Conservation (phyloP, 2,888 invertebrate genomes). For the Macrophya annulata region DNA sequence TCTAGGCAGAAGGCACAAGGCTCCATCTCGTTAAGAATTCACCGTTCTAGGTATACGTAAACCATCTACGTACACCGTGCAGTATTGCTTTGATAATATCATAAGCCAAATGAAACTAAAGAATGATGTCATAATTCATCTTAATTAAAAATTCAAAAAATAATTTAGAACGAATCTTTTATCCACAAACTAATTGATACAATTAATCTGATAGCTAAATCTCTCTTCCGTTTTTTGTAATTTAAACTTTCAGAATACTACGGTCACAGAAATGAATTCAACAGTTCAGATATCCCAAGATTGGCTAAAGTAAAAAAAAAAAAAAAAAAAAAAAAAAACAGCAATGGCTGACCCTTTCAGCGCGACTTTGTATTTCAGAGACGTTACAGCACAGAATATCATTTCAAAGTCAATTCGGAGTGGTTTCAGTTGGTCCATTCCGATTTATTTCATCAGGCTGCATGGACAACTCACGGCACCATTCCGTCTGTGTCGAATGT, state of each 20-base stretch:
- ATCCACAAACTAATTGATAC: slow-evolving; percentile 21
- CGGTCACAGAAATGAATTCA: not conserved
- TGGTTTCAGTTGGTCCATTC: not conserved
- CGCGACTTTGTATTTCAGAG: slow-evolving; percentile 19
- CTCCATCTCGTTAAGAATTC: slow-evolving; percentile 42
- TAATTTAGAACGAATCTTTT: not conserved
- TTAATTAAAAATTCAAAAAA: not conserved
- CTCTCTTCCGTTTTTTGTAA: not conserved
- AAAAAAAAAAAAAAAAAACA: slow-evolving; percentile 17
- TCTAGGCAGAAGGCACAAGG: slow-evolving; percentile 3
- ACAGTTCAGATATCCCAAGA: not conserved
- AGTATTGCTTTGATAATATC: slow-evolving; percentile 21
- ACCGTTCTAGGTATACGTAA: slow-evolving; percentile 18
- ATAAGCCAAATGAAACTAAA: not conserved
- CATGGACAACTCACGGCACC: slow-evolving; percentile 16
- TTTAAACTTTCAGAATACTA: not conserved
- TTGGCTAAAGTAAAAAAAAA: not conserved
- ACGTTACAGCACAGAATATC: not conserved
- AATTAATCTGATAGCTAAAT: not conserved
- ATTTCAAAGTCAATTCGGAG: slow-evolving; percentile 29
- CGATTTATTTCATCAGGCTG: slow-evolving; percentile 36
- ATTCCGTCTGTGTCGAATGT: slow-evolving; percentile 41
- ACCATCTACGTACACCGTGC: slow-evolving; percentile 30
- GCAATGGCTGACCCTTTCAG: not conserved
- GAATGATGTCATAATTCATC: slow-evolving; percentile 26